A percentile compares a stretch with the other conserved stretches of the same genome.
phyloP scores from a whole-genome alignment of 2,797 vertebrate species.

The Eurystomus glaucurus region DNA sequence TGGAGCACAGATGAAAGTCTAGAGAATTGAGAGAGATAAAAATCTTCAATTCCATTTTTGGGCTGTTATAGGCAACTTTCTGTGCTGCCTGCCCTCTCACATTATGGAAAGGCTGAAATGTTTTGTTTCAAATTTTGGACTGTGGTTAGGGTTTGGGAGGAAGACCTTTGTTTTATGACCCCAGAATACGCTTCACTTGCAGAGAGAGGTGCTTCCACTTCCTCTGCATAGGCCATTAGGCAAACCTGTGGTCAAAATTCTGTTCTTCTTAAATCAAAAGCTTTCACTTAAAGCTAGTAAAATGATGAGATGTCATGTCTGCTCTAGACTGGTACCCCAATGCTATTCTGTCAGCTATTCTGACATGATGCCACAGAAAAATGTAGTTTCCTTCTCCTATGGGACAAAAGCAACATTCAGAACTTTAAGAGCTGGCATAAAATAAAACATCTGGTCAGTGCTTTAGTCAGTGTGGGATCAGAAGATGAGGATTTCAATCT shows the following conservation, averaged over 20 bases:
- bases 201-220: not conserved
- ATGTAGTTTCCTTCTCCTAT: not conserved
- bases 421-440: not conserved
- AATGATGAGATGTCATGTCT: not conserved
- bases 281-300: not conserved
- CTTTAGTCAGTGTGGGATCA: accelerated
- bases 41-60: slow-evolving; percentile 1
- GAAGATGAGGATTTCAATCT: not conserved
- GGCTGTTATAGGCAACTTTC: not conserved
- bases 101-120: not conserved
- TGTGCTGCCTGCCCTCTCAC: not conserved
- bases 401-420: not conserved
- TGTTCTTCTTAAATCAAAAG: not conserved
- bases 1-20: not conserved
- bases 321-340: not conserved
- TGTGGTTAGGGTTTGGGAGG: not conserved
- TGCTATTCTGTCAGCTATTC: not conserved
- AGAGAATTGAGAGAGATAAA: not conserved
- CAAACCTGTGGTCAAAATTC: not conserved
- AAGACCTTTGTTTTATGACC: not conserved
- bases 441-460: not conserved
- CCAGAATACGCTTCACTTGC: not conserved
- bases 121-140: not conserved
- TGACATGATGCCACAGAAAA: not conserved
- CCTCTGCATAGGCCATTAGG: not conserved